These are phyloP conservation scores for Tapirus terrestris DNA, from an alignment of 2,113 vertebrate genomes.

Conservation along the genomic window DNA sequence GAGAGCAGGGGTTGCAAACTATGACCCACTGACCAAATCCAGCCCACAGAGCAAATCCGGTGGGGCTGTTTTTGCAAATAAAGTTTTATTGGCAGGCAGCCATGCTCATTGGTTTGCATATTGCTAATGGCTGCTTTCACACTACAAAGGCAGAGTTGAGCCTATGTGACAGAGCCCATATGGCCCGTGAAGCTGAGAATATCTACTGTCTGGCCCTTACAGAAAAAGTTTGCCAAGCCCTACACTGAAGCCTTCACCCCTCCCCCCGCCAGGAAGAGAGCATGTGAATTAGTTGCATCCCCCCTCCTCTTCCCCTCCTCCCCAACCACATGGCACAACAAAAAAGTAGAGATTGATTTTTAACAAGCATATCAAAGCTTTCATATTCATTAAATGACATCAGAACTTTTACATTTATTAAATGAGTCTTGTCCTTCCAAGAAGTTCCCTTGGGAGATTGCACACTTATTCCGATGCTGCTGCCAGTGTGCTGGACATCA, in stretches of 20 bases:
- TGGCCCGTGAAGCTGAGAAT: background rate
- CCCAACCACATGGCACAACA: background rate
- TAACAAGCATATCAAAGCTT: conserved; percentile 33
- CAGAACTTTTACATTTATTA: conserved; percentile 29
- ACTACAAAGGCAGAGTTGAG: background rate
- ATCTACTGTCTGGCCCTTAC: background rate
- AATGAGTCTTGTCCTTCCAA: conserved; percentile 23
- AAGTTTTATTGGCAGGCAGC: conserved; percentile 65
- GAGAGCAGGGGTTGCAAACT: background rate
- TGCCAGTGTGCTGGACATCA: background rate
- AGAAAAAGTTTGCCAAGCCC: background rate
- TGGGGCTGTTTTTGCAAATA: conserved; percentile 48
- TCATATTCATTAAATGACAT: conserved; percentile 47
- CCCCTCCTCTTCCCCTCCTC: background rate
- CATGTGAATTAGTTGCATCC: background rate
- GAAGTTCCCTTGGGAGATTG: background rate
- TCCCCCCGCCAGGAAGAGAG: background rate
- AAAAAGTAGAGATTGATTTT: conserved; percentile 37
- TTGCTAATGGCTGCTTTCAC: background rate
- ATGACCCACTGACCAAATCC: background rate
- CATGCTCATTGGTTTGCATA: background rate
- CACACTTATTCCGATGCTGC: background rate
- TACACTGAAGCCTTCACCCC: background rate
- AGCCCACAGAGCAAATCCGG: background rate
- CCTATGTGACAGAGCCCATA: background rate